Percentiles rank a stretch among this genome's conserved stretches.
phyloP scores from a whole-genome alignment of 2,113 vertebrate species.

The Hippocampus guttulatus region DNA sequence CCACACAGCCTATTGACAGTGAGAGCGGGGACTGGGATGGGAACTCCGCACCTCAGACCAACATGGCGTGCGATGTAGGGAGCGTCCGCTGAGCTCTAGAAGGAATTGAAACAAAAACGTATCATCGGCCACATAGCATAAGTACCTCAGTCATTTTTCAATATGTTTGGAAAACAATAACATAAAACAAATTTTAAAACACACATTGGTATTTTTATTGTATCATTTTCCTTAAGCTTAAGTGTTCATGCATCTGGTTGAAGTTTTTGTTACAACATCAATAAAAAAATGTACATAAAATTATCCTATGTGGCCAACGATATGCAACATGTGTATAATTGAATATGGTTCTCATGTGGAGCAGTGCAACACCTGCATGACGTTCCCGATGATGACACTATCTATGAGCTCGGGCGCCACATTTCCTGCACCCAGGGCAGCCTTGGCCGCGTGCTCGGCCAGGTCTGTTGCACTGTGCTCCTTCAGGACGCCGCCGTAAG shows the following conservation, averaged over 20 bases:
- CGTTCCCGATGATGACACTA: slow-evolving; percentile 87
- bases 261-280: no score
- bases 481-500: slow-evolving; percentile 85
- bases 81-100: slow-evolving; percentile 78
- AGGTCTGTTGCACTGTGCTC: slow-evolving; percentile 87
- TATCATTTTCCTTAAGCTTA: no score
- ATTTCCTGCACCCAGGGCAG: slow-evolving; percentile 81
- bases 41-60: slow-evolving; percentile 83
- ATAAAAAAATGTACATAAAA: no score
- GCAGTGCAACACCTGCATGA: slow-evolving; percentile 78
- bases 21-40: slow-evolving; percentile 79
- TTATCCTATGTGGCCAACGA: no score
- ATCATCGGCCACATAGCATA: no score
- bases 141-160: no score
- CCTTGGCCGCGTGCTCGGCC: slow-evolving; percentile 80
- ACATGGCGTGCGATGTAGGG: slow-evolving; percentile 87
- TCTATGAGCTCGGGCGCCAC: slow-evolving; percentile 82
- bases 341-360: background rate
- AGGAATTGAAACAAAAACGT: background rate
- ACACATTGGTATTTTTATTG: no score
- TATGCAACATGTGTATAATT: background rate
- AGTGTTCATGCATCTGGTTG: no score
- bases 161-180: background rate
- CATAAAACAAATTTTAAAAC: no score
- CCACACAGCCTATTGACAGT: slow-evolving; percentile 93